Evolutionary conservation across 2,113 vertebrate species (phyloP), one percentile per base, ranked within the genome.

Genomic region (Prinia subflava): DNA sequence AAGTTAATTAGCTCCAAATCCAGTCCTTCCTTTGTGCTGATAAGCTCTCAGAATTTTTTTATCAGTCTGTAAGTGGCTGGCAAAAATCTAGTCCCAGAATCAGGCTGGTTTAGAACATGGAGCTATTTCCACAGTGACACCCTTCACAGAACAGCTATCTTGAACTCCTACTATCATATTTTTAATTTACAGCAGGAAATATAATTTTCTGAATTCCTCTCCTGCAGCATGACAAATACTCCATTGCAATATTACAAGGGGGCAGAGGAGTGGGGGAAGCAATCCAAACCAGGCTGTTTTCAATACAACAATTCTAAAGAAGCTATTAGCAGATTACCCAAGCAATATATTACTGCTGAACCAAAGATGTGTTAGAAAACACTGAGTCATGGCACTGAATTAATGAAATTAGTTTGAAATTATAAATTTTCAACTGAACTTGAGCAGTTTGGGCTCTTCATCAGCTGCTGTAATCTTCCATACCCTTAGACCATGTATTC

Each of bases 341-440:
- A 90, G 69, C 75, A 80, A 85, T 83, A 83, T 76, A 77, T 91
- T 95, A 89, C 59, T 87, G 82, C 84, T 80, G 71, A 91, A 87
- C 42, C 44, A 63, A 77, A 82, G 55, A 80, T 33, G 31, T 23
- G 19, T 44, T 88, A 57, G 49, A 91, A 95, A 91, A 60, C 80
- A 95, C 71, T 47, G 63, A 94, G 59, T 94, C 94, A 94, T 91
- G 42, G 47, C 44, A 60, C 53, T 82, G 63, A 94, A 87, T 87
- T 95, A 89, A 91, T 86, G 46, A 90, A 91, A 91, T 76, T 94
- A 53, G 59, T 65, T 83, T 86, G 79, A 91, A 96, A 90, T 93
- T 50, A 77, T 44, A 46, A 60, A 25, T 90, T 92, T 93, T 87
- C 62, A 86, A 47, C 35, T 57, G 35, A 87, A 82, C 27, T 44